Evolutionary conservation across 2,113 vertebrate genomes (phyloP), one percentile per base, ranked within the genome.

Genomic region (Bucco capensis): DNA sequence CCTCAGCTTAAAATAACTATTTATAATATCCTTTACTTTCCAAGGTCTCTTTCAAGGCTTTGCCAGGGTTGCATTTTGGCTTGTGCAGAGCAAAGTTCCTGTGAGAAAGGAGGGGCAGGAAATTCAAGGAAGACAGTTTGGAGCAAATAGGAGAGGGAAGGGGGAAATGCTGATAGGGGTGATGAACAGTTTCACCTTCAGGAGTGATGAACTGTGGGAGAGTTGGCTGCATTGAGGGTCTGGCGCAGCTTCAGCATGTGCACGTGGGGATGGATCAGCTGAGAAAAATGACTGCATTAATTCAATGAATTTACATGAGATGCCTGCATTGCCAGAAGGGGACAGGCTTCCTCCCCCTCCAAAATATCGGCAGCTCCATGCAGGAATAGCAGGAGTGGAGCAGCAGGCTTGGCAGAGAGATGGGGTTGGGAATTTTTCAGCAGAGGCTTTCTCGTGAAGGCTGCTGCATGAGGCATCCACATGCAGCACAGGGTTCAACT

Each of bases 221-320:
- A 88, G 72, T 61, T 96, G 95, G 95, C 95, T 94, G 93, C 83
- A 50, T 19, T 83, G 83, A 94, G 88, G 86, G 70, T 78, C 93
- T 96, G 96, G 96, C 94, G 92, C 88, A 78, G 93, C 62, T 92
- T 92, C 92, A 93, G 70, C 62, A 28, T 25, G 3, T 2, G 33
- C 90, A 93, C 92, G 88, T 95, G 94, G 94, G 90, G 77, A 88
- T 86, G 77, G 90, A 96, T 96, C 94, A 96, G 94, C 93, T 95
- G 93, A 96, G 93, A 91, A 86, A 88, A 92, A 94, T 95, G 94
- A 94, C 94, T 96, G 96, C 92, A 95, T 92, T 96, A 96, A 84
- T 93, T 96, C 93, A 96, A 90, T 96, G 92, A 96, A 96, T 96
- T 96, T 96, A 86, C 93, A 96, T 96, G 94, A 96, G 94, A 77